Conservation (phyloP, 2,113 vertebrate species). For the Nyctibius bracteatus region DNA sequence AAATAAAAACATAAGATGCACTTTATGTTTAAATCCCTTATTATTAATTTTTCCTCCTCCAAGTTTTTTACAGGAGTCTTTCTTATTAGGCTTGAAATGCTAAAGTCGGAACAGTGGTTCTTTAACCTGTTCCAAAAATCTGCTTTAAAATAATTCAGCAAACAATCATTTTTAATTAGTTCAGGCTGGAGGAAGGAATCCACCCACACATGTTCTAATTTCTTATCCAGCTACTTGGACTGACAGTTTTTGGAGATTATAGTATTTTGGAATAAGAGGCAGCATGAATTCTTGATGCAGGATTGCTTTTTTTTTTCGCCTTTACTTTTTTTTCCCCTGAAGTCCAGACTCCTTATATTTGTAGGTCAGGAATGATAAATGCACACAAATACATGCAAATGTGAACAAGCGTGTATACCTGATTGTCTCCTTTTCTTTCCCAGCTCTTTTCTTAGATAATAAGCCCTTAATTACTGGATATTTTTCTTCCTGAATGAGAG, state of each 20-base stretch:
- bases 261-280: constrained; percentile 9
- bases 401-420: neutral
- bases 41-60: neutral
- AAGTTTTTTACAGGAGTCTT: neutral
- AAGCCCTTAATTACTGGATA: neutral
- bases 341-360: neutral
- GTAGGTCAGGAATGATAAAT: neutral
- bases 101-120: neutral
- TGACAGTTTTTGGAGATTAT: constrained; percentile 24
- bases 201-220: constrained; percentile 58
- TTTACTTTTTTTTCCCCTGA: neutral
- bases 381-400: neutral
- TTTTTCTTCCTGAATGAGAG: neutral
- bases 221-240: constrained; percentile 49
- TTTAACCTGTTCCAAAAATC: constrained; percentile 41
- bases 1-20: neutral
- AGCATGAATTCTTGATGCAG: neutral
- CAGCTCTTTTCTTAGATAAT: neutral
- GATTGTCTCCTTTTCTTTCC: neutral
- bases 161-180: constrained; percentile 53
- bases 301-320: neutral
- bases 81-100: neutral
- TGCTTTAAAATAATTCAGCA: neutral
- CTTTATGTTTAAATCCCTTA: neutral
- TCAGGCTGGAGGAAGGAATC: constrained; percentile 57